Evolutionary conservation across 2,888 invertebrate species (phyloP).

Genomic region (Anorthoa munda): DNA sequence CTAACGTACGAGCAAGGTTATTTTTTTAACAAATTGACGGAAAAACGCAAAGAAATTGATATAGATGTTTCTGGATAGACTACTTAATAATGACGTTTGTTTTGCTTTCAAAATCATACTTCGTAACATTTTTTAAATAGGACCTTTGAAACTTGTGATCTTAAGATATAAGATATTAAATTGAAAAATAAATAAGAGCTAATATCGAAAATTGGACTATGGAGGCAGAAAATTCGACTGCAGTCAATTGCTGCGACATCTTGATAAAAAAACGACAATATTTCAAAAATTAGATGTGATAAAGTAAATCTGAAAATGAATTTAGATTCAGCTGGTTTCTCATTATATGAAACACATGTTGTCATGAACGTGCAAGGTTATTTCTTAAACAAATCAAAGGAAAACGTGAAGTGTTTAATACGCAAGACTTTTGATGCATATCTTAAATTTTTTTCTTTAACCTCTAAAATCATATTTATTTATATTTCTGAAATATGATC

Average conservation of each 20-base stretch:
- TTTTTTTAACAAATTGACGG: too few species aligned
- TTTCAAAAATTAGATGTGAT: not conserved
- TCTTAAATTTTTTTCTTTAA: not conserved
- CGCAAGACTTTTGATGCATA: not conserved
- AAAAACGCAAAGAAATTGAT: too few species aligned
- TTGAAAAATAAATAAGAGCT: too few species aligned
- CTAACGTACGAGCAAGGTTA: too few species aligned
- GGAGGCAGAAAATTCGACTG: too few species aligned
- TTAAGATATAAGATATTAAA: too few species aligned
- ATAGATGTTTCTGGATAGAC: not conserved
- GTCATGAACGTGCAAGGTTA: not conserved
- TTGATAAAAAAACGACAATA: too few species aligned
- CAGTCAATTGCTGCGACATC: too few species aligned
- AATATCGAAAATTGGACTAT: too few species aligned
- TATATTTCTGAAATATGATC: not conserved
- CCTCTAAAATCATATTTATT: not conserved
- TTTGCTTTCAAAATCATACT: too few species aligned
- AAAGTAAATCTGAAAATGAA: conserved; percentile 19
- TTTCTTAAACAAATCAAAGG: conserved; percentile 4
- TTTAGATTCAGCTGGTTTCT: conserved; percentile 2
- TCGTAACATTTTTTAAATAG: too few species aligned
- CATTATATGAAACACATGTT: conserved; percentile 1
- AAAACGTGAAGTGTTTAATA: not conserved
- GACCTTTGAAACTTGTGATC: too few species aligned
- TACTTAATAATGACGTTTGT: not conserved